Percentiles rank a stretch among this genome's conserved stretches.
Conservation (phyloP, 1,140 invertebrate species). For the Trichogramma pretiosum region DNA sequence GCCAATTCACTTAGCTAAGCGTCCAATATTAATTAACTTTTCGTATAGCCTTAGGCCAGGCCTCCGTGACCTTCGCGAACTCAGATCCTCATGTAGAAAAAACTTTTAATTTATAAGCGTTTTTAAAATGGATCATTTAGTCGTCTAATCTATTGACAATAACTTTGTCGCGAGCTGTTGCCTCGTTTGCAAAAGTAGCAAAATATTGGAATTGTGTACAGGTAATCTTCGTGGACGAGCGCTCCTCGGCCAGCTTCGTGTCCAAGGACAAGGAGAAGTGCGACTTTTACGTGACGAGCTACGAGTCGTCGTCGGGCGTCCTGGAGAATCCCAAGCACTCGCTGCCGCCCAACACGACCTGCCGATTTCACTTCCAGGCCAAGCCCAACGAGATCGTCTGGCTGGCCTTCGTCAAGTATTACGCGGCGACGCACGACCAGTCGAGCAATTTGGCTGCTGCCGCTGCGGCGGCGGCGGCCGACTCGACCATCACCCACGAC, state of each 20-base stretch:
- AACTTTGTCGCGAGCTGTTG: neutral
- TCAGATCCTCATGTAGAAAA: no score
- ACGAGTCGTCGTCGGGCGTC: constrained; percentile 61
- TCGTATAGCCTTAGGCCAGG: no score
- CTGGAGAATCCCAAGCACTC: constrained; percentile 73
- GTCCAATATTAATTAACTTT: no score
- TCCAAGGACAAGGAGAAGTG: constrained; percentile 63
- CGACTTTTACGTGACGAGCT: constrained; percentile 66
- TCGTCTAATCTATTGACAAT: no score
- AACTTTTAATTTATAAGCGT: no score
- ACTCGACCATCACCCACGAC: constrained; percentile 51
- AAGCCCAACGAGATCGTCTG: constrained; percentile 68
- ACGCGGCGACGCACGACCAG: constrained; percentile 57
- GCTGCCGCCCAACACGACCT: constrained; percentile 76
- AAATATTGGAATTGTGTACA: constrained; percentile 36
- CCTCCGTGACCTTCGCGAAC: no score
- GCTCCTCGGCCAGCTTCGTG: constrained; percentile 55
- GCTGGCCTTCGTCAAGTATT: constrained; percentile 76
- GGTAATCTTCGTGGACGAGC: constrained; percentile 65
- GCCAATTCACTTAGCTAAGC: no score
- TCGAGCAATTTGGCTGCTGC: constrained; percentile 54
- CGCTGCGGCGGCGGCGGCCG: constrained; percentile 31
- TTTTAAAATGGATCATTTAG: no score
- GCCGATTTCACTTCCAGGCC: constrained; percentile 58
- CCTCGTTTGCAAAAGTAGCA: neutral